A percentile compares a stretch with the other conserved stretches of the same genome.
Evolutionary conservation across 2,797 vertebrate genomes (phyloP).

Genomic region (Amblyraja radiata): DNA sequence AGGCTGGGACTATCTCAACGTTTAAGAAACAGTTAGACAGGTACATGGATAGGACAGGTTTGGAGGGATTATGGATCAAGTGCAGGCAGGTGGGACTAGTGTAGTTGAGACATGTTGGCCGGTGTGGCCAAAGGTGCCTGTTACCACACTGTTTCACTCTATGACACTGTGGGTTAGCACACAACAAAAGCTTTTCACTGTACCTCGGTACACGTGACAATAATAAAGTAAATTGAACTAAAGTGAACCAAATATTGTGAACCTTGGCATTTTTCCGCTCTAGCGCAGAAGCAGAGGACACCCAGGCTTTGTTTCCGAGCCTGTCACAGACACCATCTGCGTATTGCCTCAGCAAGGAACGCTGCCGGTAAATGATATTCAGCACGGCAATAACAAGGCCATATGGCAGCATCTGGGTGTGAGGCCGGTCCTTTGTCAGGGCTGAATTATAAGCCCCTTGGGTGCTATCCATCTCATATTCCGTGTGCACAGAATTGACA

Average conservation of each 20-base stretch:
- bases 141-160: too few species aligned
- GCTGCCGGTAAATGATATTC: conserved; percentile 10
- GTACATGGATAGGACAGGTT: too few species aligned
- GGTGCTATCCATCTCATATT: not conserved
- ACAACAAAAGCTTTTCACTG: too few species aligned
- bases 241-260: not conserved
- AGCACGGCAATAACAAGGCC: conserved; percentile 22
- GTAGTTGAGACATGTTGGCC: too few species aligned
- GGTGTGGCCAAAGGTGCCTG: too few species aligned
- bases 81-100: too few species aligned
- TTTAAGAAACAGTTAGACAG: too few species aligned
- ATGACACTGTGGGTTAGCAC: too few species aligned
- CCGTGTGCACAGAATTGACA: not conserved
- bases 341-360: conserved; percentile 6
- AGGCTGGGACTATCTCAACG: too few species aligned
- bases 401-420: conserved; percentile 15
- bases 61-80: too few species aligned
- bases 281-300: not conserved
- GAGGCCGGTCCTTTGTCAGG: not conserved
- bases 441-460: conserved; percentile 6
- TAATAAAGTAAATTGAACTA: too few species aligned
- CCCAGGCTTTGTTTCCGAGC: not conserved
- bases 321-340: conserved; percentile 37
- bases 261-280: not conserved
- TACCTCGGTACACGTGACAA: too few species aligned